phyloP scores from a whole-genome alignment of 2,113 vertebrate species.

The Candoia aspera region DNA sequence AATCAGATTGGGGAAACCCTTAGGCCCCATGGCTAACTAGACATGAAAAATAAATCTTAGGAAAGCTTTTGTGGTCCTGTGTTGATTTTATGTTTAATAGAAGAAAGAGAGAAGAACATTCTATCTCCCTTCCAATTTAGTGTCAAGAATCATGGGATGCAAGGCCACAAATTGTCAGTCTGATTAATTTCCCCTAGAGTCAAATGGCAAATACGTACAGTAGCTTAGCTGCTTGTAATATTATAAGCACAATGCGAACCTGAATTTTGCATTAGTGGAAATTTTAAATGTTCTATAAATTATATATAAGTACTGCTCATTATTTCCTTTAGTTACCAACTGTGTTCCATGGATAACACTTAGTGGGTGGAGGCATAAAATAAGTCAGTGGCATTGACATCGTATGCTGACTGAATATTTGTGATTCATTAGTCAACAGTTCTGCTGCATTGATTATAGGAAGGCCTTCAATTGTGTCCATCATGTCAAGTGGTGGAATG shows the following conservation, averaged over 20 bases:
- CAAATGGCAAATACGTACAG: neutral
- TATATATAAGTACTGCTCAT: neutral
- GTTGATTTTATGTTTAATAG: conserved; percentile 52
- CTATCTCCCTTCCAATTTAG: conserved; percentile 43
- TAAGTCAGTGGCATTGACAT: no score
- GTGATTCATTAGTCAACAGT: no score
- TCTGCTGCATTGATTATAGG: no score
- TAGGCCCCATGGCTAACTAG: conserved; percentile 52
- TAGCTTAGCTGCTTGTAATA: neutral
- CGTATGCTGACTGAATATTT: no score
- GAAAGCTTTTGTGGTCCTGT: conserved; percentile 55
- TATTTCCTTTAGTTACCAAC: no score
- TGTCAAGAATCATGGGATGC: conserved; percentile 9
- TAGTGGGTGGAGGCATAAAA: no score
- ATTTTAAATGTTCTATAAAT: conserved; percentile 3
- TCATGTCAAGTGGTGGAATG: no score
- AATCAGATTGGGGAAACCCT: conserved; percentile 64
- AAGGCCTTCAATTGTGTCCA: no score
- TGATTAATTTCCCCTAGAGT: neutral
- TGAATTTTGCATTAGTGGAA: neutral
- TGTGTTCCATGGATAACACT: no score
- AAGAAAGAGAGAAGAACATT: conserved; percentile 42
- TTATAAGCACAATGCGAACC: neutral
- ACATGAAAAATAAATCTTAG: conserved; percentile 66
- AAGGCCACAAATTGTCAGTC: conserved; percentile 5